Base-by-base conservation (phyloP, 2,113 vertebrate genomes). In the Ciconia maguari region DNA sequence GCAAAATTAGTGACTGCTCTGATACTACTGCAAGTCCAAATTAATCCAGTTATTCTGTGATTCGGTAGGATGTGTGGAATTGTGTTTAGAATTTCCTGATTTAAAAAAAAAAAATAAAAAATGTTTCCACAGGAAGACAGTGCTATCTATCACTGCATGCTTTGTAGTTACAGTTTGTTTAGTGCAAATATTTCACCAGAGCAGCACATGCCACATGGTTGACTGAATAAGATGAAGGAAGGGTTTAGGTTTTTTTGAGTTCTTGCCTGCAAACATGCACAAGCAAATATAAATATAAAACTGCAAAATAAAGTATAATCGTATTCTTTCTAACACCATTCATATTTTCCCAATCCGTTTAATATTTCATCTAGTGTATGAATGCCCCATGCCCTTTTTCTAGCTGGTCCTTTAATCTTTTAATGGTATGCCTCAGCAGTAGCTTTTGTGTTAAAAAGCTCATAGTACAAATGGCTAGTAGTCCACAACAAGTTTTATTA, bases 141-240 rank as follows among this genome's bases (percentile, higher is more conserved):
- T 46, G 17, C 8, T 60, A 83, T 84, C 36, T 30, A 55, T 91
- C 77, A 89, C 16, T 64, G 19, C 11, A 55, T 79, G n/a, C 15
- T 95, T 75, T 89, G 20, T 65, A 81, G 60, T 62, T 75, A 38
- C 46, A 49, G 32, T 90, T 69, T 88, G 30, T 55, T 92, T 81
- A 82, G 42, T 55, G 32, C 22, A 87, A 93, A 55, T 94, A 87
- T 87, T 95, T 96, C 61, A 92, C 25, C n/a, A 85, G 13, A 87
- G 30, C 10, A 82, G 17, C 26, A 68, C 18, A 62, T 54, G 49
- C 27, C 29, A 75, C n/a, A 66, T 24, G 32, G 42, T 9, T 78
- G 41, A 51, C 32, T 89, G 52, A 84, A 61, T 77, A 42, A 81
- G 34, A 66, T 5, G 29, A 81, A 85, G 27, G 16, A 58, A 79